Conservation (phyloP, 2,113 vertebrate species). For the Charina bottae region DNA sequence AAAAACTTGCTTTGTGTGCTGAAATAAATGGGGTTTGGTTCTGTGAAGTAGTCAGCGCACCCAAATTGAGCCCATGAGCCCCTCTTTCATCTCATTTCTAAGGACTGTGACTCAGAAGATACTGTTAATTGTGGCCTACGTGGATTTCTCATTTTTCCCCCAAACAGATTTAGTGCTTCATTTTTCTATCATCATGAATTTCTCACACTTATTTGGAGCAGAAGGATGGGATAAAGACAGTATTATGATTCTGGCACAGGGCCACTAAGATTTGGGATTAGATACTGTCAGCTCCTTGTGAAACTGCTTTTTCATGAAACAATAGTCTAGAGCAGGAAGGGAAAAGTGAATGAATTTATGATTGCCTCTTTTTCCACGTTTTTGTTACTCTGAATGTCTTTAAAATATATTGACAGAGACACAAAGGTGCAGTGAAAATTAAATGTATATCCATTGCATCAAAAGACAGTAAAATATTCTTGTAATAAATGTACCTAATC, state of each 20-base stretch:
- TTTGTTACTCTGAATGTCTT: slow-evolving; percentile 52
- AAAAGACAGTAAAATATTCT: slow-evolving; percentile 41
- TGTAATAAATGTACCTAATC: slow-evolving; percentile 18
- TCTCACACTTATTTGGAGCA: slow-evolving; percentile 3
- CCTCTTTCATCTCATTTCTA: neutral
- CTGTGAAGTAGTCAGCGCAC: neutral
- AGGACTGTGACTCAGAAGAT: neutral
- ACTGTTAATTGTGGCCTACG: neutral
- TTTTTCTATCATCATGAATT: slow-evolving; percentile 50
- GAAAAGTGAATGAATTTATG: slow-evolving; percentile 39
- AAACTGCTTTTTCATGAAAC: neutral
- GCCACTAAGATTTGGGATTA: slow-evolving; percentile 44
- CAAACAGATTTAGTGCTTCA: neutral
- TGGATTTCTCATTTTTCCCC: neutral
- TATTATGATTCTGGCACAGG: slow-evolving; percentile 37
- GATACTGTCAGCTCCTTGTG: slow-evolving; percentile 29
- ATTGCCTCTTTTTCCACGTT: slow-evolving; percentile 26
- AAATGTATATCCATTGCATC: slow-evolving; percentile 55
- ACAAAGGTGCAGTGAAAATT: slow-evolving; percentile 43
- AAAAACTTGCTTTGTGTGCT: neutral
- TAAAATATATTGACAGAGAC: slow-evolving; percentile 31
- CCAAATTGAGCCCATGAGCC: neutral
- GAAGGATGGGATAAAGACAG: slow-evolving; percentile 41
- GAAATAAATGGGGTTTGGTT: neutral
- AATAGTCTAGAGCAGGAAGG: slow-evolving; percentile 38